These are phyloP conservation scores for Guaruba guarouba DNA, from an alignment of 2,113 vertebrate genomes.

Conservation along the genomic window DNA sequence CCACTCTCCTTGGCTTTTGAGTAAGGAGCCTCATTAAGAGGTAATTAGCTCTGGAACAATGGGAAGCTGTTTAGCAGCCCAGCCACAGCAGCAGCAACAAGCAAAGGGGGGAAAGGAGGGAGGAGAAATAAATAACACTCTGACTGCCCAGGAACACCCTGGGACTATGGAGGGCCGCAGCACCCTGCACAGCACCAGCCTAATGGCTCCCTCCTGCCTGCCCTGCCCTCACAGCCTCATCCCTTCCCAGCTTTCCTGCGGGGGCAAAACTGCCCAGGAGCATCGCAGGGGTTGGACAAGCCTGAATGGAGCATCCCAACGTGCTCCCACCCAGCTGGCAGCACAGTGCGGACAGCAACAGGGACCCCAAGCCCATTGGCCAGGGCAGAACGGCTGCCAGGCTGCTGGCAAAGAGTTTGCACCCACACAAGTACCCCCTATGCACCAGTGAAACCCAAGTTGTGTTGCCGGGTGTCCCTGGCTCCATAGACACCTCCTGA, in stretches of 20 bases:
- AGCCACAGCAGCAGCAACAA: slow-evolving; percentile 56
- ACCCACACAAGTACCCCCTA: rapidly evolving
- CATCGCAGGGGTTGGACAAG: rapidly evolving
- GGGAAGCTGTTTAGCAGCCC: slow-evolving; percentile 61
- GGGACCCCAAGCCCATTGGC: rapidly evolving
- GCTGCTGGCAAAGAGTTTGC: background rate
- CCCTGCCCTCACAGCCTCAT: rapidly evolving
- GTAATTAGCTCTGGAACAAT: slow-evolving; percentile 67
- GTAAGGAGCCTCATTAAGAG: slow-evolving; percentile 64
- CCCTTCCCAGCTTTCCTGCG: background rate
- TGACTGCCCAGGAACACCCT: background rate
- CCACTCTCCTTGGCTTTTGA: background rate
- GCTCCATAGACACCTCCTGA: background rate
- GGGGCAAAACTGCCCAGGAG: background rate
- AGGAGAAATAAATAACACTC: slow-evolving; percentile 27
- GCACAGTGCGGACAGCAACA: rapidly evolving
- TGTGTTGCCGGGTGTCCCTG: rapidly evolving
- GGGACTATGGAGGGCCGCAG: background rate
- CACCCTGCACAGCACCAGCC: background rate
- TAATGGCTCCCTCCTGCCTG: background rate
- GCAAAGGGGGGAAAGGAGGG: background rate
- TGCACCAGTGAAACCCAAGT: rapidly evolving
- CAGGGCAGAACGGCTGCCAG: rapidly evolving
- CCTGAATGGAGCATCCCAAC: rapidly evolving
- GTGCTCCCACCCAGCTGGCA: background rate